phyloP scores from a whole-genome alignment of 92 coral and sea anemone species.

The Porites rus region DNA sequence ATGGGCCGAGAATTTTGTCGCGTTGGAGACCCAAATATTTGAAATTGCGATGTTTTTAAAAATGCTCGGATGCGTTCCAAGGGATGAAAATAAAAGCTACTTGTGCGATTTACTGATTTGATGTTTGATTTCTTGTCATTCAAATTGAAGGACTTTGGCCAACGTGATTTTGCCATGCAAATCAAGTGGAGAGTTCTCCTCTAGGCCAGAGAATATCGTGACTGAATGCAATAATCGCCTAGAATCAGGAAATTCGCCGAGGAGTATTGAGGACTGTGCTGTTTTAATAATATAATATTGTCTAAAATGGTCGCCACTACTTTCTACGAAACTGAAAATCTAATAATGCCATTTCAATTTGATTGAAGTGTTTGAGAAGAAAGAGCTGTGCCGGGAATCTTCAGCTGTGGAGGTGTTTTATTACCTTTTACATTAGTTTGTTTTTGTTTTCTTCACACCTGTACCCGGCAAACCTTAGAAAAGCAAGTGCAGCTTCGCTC shows the following conservation, averaged over 20 bases:
- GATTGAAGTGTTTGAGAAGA: neutral
- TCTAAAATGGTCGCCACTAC: neutral
- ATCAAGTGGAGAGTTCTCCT: neutral
- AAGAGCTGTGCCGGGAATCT: too few relatives aligned
- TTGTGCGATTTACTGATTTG: neutral
- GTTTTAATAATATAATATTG: neutral
- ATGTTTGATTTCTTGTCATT: slow-evolving; percentile 2
- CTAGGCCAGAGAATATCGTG: slow-evolving; percentile 12
- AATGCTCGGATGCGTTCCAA: slow-evolving; percentile 8
- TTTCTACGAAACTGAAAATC: neutral
- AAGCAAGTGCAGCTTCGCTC: slow-evolving; percentile 22
- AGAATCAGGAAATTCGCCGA: slow-evolving; percentile 27
- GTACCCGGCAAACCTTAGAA: neutral
- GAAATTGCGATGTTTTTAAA: slow-evolving; percentile 13
- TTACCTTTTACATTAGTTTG: neutral
- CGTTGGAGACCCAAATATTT: slow-evolving; percentile 48
- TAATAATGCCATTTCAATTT: neutral
- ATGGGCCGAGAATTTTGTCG: slow-evolving; percentile 9
- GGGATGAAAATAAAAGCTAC: slow-evolving; percentile 4
- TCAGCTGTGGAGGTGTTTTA: neutral
- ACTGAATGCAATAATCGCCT: slow-evolving; percentile 19
- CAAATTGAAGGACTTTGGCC: neutral
- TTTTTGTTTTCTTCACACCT: slow-evolving; percentile 9
- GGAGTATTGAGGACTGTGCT: neutral
- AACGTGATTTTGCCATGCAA: slow-evolving; percentile 18